A percentile compares a stretch with the other conserved stretches of the same genome.
phyloP scores from a whole-genome alignment of 2,888 invertebrate genomes.

The Clusia tigrina region DNA sequence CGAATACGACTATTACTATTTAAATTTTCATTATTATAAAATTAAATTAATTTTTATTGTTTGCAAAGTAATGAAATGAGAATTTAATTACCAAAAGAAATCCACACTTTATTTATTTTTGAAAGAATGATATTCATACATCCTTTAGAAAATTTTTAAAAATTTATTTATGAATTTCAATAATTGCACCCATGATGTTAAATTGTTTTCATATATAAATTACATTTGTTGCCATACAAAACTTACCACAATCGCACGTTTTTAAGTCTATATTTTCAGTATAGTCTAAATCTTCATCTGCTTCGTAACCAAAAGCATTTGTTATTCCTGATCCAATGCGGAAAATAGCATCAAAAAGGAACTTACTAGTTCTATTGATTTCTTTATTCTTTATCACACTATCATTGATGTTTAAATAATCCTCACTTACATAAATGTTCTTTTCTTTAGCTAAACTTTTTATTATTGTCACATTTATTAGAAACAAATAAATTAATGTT shows the following conservation, averaged over 20 bases:
- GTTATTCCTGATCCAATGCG: slow-evolving; percentile 69
- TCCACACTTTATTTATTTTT: too few species aligned
- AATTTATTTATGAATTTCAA: too few species aligned
- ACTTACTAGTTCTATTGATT: slow-evolving; percentile 70
- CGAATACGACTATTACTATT: too few species aligned
- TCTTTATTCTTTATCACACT: slow-evolving; percentile 17
- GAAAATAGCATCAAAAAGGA: slow-evolving; percentile 78
- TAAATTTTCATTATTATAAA: too few species aligned
- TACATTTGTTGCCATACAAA: too few species aligned
- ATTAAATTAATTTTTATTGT: too few species aligned
- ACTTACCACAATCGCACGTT: slow-evolving; percentile 80
- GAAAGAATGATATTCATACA: too few species aligned
- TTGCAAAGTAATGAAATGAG: too few species aligned
- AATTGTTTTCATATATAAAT: too few species aligned
- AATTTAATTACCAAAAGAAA: too few species aligned
- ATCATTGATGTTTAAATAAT: not conserved
- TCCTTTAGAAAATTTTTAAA: too few species aligned
- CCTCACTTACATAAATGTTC: not conserved
- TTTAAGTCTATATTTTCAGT: slow-evolving; percentile 68
- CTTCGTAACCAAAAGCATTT: slow-evolving; percentile 64
- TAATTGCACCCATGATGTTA: too few species aligned
- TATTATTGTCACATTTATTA: not conserved
- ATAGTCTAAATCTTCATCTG: slow-evolving; percentile 70
- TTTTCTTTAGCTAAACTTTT: not conserved
- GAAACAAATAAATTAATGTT: slow-evolving; percentile 9